Conservation (phyloP, 2,888 invertebrate genomes). For the Linnaemya tessellans region DNA sequence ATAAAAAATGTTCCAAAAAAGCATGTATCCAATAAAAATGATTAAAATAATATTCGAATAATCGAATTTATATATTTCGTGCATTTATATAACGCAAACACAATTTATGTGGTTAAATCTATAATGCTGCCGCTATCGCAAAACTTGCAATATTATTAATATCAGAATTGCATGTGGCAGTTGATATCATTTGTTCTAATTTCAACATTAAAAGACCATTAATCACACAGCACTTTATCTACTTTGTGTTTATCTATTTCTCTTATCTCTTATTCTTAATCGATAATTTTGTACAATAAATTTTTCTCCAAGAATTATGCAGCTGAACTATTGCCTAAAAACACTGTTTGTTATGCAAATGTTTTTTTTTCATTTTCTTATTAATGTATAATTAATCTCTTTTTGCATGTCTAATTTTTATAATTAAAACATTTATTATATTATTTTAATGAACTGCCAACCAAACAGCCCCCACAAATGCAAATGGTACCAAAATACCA, state of each 20-base stretch:
- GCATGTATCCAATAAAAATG: too few relatives aligned
- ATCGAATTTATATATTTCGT: too few relatives aligned
- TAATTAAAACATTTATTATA: conserved; percentile 66
- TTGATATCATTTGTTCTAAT: conserved; percentile 6
- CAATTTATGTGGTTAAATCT: too few relatives aligned
- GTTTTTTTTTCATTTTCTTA: conserved; percentile 18
- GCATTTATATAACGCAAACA: too few relatives aligned
- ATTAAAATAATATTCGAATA: too few relatives aligned
- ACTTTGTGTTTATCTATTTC: conserved; percentile 28
- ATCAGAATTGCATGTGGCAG: background rate
- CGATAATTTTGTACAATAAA: conserved; percentile 8
- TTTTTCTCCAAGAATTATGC: conserved; percentile 2
- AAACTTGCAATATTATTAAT: background rate
- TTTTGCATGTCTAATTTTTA: conserved; percentile 54
- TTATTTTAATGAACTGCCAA: conserved; percentile 70
- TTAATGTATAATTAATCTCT: conserved; percentile 61
- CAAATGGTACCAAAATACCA: conserved; percentile 10
- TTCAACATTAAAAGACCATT: conserved; percentile 18
- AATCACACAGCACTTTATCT: conserved; percentile 28
- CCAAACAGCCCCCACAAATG: conserved; percentile 64
- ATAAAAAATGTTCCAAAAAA: too few relatives aligned
- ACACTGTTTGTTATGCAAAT: conserved; percentile 6
- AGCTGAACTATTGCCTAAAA: conserved; percentile 19
- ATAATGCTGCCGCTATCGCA: too few relatives aligned
- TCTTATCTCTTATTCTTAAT: conserved; percentile 37